phyloP scores from a whole-genome alignment of 2,888 invertebrate genomes.

The Rugalucina vietnamica region DNA sequence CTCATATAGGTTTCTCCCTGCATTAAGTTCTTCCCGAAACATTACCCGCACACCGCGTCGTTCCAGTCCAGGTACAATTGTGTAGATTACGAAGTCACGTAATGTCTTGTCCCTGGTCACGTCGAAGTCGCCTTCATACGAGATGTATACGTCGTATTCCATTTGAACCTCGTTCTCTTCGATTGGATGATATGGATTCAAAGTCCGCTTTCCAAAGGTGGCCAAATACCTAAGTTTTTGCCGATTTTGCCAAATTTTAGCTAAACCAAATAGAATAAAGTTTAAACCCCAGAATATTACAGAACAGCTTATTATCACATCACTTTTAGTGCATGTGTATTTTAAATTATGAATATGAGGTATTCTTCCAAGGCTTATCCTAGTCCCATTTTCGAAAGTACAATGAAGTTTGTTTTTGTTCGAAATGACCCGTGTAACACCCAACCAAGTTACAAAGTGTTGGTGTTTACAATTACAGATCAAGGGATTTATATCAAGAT shows the following conservation, averaged over 20 bases:
- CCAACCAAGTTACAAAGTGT: not conserved
- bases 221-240: not conserved
- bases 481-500: too few species aligned
- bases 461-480: too few species aligned
- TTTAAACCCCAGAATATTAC: not conserved
- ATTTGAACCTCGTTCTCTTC: not conserved
- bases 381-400: not conserved
- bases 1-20: too few species aligned
- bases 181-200: not conserved
- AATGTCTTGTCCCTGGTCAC: not conserved
- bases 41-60: too few species aligned
- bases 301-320: not conserved
- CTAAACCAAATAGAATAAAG: not conserved
- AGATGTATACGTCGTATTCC: not conserved
- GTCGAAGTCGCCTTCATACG: not conserved
- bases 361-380: not conserved
- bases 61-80: too few species aligned
- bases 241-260: not conserved
- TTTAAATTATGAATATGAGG: not conserved
- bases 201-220: not conserved
- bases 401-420: not conserved
- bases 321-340: not conserved
- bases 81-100: not conserved
- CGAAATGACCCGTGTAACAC: not conserved
- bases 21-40: too few species aligned